Percentiles rank a stretch among this genome's conserved stretches.
Evolutionary conservation across 2,113 vertebrate species (phyloP).

Genomic region (Melanotaenia duboulayi): DNA sequence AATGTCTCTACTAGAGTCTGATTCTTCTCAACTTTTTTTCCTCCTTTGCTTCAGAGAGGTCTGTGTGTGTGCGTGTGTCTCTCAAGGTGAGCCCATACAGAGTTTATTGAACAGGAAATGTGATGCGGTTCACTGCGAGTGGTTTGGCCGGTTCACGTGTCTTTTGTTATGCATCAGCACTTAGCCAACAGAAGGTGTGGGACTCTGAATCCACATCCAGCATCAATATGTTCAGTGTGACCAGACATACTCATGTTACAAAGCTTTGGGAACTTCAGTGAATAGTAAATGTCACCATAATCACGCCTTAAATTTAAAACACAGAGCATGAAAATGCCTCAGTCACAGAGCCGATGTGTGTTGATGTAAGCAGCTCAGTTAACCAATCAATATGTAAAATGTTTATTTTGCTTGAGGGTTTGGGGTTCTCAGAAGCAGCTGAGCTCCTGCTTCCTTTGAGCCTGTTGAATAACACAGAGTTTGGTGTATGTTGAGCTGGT

Average conservation of each 20-base stretch:
- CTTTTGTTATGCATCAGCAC: neutral
- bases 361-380: slow-evolving; percentile 22
- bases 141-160: slow-evolving; percentile 4
- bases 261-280: neutral
- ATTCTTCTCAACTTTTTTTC: no score
- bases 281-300: neutral
- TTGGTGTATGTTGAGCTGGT: neutral
- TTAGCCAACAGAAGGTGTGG: neutral
- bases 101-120: neutral
- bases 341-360: slow-evolving; percentile 18
- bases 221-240: neutral
- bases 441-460: neutral
- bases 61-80: no score
- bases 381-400: neutral
- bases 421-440: neutral
- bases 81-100: neutral
- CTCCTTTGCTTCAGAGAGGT: no score
- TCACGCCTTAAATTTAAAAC: neutral
- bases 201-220: no score
- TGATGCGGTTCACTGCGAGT: neutral
- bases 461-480: neutral
- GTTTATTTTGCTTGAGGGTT: neutral
- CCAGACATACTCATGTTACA: neutral
- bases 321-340: neutral
- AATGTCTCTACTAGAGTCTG: no score